These are phyloP conservation scores for Hoplostethus atlanticus DNA, from an alignment of 2,797 vertebrate species.

Conservation along the genomic window DNA sequence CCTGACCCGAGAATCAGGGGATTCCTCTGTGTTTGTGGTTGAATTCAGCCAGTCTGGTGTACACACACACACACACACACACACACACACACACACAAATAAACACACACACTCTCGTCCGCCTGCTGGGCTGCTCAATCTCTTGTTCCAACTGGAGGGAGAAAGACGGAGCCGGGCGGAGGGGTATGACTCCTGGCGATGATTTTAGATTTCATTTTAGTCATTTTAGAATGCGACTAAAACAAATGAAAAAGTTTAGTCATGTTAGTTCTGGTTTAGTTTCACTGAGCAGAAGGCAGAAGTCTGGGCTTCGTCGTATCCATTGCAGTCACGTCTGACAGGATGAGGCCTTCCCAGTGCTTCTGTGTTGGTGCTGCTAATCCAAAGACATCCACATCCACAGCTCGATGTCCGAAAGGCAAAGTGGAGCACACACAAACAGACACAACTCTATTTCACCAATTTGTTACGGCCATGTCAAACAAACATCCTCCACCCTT, in stretches of 20 bases:
- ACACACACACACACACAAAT: background rate
- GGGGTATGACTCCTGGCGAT: background rate
- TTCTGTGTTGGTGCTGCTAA: too few relatives aligned
- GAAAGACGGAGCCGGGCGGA: background rate
- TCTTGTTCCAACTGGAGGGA: slow-evolving; percentile 2
- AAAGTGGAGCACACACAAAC: too few relatives aligned
- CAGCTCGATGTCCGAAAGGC: too few relatives aligned
- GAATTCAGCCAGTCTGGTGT: slow-evolving; percentile 34
- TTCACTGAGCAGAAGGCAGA: background rate
- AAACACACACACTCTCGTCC: slow-evolving; percentile 22
- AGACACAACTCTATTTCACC: too few relatives aligned
- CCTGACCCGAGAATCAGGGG: slow-evolving; percentile 73
- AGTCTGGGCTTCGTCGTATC: background rate
- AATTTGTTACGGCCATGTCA: too few relatives aligned
- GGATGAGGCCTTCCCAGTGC: too few relatives aligned
- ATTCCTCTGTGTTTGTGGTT: slow-evolving; percentile 64
- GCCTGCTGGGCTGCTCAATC: slow-evolving; percentile 25
- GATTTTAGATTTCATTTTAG: background rate
- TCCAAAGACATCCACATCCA: too few relatives aligned
- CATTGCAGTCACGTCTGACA: background rate
- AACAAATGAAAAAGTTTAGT: too few relatives aligned
- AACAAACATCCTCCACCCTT: too few relatives aligned
- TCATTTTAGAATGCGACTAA: background rate
- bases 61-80: background rate
- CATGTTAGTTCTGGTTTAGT: background rate